phyloP scores from a whole-genome alignment of 2,888 invertebrate species.

The Apamea sordens region DNA sequence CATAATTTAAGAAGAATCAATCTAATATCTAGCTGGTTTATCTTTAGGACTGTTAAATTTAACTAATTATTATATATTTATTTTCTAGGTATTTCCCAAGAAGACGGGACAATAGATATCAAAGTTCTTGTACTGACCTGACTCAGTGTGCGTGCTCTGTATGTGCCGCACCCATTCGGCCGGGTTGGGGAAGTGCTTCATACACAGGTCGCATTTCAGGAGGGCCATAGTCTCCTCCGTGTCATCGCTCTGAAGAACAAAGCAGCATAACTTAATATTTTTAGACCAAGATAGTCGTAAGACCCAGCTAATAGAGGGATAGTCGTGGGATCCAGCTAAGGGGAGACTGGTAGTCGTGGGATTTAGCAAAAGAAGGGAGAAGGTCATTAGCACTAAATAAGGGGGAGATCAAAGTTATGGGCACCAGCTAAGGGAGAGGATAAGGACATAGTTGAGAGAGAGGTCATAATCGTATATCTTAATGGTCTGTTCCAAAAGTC shows the following conservation, averaged over 20 bases:
- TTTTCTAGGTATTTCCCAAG: not conserved
- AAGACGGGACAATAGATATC: not conserved
- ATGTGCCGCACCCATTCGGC: conserved; percentile 97
- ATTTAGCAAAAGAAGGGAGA: not conserved
- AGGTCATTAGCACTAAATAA: no score
- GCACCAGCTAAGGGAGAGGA: not conserved
- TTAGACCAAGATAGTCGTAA: not conserved
- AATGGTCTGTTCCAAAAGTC: not conserved
- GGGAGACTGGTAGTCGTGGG: not conserved
- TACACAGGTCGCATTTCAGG: conserved; percentile 94
- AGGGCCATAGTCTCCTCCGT: conserved; percentile 94
- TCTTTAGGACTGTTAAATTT: not conserved
- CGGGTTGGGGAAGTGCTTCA: conserved; percentile 94
- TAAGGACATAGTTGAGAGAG: no score
- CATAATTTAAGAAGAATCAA: conserved; percentile 2
- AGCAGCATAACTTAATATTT: not conserved
- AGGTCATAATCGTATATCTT: not conserved
- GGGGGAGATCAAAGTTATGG: not conserved
- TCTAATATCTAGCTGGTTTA: not conserved
- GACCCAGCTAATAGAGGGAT: not conserved
- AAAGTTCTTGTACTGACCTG: conserved; percentile 78
- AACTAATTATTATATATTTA: not conserved
- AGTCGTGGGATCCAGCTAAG: not conserved
- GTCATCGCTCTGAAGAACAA: conserved; percentile 90
- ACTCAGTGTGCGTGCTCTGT: conserved; percentile 95